Base-by-base conservation (phyloP, 2,888 invertebrate species). In the Acrobasis repandana region DNA sequence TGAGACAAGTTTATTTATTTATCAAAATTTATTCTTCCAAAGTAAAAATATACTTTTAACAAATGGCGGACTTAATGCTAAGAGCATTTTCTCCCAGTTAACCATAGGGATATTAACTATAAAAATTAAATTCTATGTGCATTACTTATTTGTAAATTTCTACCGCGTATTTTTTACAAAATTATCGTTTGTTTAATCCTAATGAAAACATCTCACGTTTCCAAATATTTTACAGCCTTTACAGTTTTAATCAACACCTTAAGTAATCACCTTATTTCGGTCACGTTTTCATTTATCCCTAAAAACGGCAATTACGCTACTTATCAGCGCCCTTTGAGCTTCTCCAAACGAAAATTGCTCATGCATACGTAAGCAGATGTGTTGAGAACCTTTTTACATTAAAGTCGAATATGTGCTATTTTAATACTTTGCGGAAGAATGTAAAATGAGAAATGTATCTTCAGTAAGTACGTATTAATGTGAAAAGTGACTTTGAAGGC, bases 281-380 rank as follows among this genome's bases (percentile, higher is more conserved):
- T 4, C n/a, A 15, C 28, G 14, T 34, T 51, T 51, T 51, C 51
- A 15, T 51, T 14, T n/a, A 33, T 28, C 50, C 14, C 33, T 2
- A 51, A 51, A 51, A 28, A 51, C 20, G 50, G 20, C 28, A 50
- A 50, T 33, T 28, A 28, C 28, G 28, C 28, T 28, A 28, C 28
- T 28, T 20, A 14, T 8, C 14, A n/a, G 18, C 3, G 33, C 6
- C 33, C 33, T 51, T 51, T 51, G 51, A n/a, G n/a, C n/a, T 33
- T 15, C 14, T n/a, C 34, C 33, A 51, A 51, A 51, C 51, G 33
- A 9, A 51, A 51, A 51, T 51, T 51, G 51, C 15, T 51, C 51
- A 51, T 51, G 51, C 51, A 51, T 51, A 51, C 33, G 14, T 34
- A 51, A 51, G 51, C 33, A 43, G 43, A 43, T 43, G 43, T 43